Base-by-base conservation (phyloP, 2,888 invertebrate species). In the Phlogophora meticulosa region DNA sequence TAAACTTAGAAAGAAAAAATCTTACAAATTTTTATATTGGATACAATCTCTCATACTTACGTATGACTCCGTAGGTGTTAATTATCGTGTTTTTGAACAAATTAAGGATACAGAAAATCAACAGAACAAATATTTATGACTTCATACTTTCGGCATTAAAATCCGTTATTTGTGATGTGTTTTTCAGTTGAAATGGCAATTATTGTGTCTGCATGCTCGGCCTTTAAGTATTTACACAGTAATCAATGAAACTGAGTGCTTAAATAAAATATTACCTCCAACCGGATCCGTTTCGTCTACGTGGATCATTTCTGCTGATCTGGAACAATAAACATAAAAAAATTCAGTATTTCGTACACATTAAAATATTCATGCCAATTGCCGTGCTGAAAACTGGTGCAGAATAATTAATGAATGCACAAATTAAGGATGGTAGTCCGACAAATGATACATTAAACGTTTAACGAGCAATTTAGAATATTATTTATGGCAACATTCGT, bases 241-340 rank as follows among this genome's bases (percentile, higher is more conserved):
- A 66, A 58, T 73, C 36, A 68, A 57, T 22, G n/a, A 68, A 61
- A 52, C 4, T 28, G 28, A 5, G 51, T 43, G 43, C 4, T 34
- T 17, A 55, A 60, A 77, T 65, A 46, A 71, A 51, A 56, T 71
- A 82, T 97, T 96, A 98, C 98, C 98, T 95, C 98, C 98, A 85
- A 98, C 97, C 79, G 98, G 98, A 93, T 98, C 98, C 83, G 97
- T 97, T 92, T 98, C 98, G 93, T 98, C 98, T 71, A 98, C 98
- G 93, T 97, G 97, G 93, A 98, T 98, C 98, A 98, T 98, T 85
- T 95, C 95, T 88, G 91, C 85, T 76, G 92, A 93, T 92, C 96
- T 95, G 95, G 24, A 94, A 94, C 85, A 88, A 90, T 81, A 81
- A n/a, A 78, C 24, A 72, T n/a, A 60, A 46, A 7, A 52, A 48